A percentile compares a stretch with the other conserved stretches of the same genome.
phyloP scores from a whole-genome alignment of 2,113 vertebrate genomes.

The Seriola dumerili region DNA sequence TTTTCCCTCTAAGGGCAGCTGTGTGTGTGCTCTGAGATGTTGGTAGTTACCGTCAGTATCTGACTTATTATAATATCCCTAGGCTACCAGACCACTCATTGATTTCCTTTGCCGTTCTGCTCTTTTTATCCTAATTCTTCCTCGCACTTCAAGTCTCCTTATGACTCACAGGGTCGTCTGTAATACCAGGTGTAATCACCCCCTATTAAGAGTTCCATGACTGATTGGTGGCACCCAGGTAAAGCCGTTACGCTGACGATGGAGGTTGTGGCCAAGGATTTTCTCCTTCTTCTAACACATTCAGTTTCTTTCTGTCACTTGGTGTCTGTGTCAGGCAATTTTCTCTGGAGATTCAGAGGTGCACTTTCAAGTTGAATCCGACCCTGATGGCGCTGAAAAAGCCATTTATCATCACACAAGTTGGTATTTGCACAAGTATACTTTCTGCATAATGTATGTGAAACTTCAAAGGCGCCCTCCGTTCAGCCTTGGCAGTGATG shows the following conservation, averaged over 20 bases:
- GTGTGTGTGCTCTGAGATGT: slow-evolving; percentile 28
- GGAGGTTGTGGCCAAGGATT: not conserved
- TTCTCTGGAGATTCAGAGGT: not conserved
- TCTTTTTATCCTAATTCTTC: slow-evolving; percentile 48
- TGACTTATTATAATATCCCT: slow-evolving; percentile 59
- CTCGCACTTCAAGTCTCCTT: slow-evolving; percentile 10
- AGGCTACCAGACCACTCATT: slow-evolving; percentile 48
- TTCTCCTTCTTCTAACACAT: slow-evolving; percentile 2
- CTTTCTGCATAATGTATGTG: not conserved
- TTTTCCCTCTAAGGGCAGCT: slow-evolving; percentile 13
- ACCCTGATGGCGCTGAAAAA: slow-evolving; percentile 15
- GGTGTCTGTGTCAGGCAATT: not conserved
- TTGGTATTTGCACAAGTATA: slow-evolving; percentile 7
- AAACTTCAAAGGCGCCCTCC: slow-evolving; percentile 10
- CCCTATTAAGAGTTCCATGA: slow-evolving; percentile 48
- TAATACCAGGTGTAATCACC: slow-evolving; percentile 48
- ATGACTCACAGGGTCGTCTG: slow-evolving; percentile 41
- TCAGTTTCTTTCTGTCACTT: not conserved
- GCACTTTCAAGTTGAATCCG: slow-evolving; percentile 29
- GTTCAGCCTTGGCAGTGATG: slow-evolving; percentile 5
- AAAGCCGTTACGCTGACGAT: slow-evolving; percentile 13
- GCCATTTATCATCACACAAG: slow-evolving; percentile 6
- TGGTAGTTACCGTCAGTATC: slow-evolving; percentile 23
- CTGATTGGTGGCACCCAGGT: slow-evolving; percentile 48
- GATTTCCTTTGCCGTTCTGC: slow-evolving; percentile 60